Evolutionary conservation across 2,797 vertebrate species (phyloP).

Genomic region (Tenualosa ilisha): DNA sequence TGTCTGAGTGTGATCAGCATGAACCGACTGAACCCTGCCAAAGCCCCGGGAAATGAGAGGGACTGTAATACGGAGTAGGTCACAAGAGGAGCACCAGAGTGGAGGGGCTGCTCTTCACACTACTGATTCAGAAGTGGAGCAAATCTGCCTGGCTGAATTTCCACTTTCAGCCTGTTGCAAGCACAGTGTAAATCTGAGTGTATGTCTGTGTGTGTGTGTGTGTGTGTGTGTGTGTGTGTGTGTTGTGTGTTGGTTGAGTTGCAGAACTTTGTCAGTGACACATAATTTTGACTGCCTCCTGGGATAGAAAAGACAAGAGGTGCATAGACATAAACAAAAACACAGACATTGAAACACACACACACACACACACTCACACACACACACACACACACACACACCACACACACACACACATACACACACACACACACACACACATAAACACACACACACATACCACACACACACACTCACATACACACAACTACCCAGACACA

Average conservation of each 20-base stretch:
- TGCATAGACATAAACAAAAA: neutral
- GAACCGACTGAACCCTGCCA: neutral
- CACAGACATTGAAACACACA: too few species aligned
- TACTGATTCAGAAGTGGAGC: neutral
- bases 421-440: neutral
- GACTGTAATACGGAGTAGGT: neutral
- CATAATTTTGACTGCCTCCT: neutral
- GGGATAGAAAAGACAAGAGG: neutral
- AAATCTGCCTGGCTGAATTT: too few species aligned
- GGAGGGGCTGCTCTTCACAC: neutral
- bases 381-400: neutral
- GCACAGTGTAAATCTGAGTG: neutral
- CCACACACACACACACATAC: neutral
- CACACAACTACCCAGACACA: neutral
- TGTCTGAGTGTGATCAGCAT: neutral
- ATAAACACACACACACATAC: too few species aligned
- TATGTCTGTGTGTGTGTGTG: conserved; percentile 37
- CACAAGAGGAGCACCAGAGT: neutral
- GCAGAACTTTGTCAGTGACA: too few species aligned
- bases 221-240: too few species aligned
- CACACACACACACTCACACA: too few species aligned
- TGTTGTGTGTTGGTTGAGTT: too few species aligned
- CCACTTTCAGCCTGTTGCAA: neutral
- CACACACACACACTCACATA: too few species aligned
- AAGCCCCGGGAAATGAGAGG: neutral